Evolutionary conservation across 2,888 invertebrate species (phyloP), one percentile per base, ranked within the genome.

Genomic region (Nowickia ferox): DNA sequence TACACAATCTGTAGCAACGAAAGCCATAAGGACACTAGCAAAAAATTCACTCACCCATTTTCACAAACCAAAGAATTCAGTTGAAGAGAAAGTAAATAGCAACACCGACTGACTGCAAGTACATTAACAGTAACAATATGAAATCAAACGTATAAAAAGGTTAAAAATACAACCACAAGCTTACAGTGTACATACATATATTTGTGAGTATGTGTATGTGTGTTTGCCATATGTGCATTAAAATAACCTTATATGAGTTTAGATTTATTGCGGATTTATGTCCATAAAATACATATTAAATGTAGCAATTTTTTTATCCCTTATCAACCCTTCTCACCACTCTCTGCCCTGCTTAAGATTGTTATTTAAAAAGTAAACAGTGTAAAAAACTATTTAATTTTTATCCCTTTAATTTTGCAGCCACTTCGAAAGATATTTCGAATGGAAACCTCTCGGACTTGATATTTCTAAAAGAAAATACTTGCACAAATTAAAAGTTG

Each of bases 91-190:
- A 42, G 44, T 55, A n/a, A 40, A 40, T 19, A 63, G 59, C 46
- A 59, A 19, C 42, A 57, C 15, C 48, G 66, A 19, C 66, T 72
- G 42, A 77, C 48, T 75, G 42, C 6, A 38, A 72, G 53, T 80
- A 72, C 53, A 80, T 80, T 84, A 76, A 66, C 71, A 66, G 65
- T 72, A 76, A 76, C 63, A 76, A 76, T 61, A 75, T 84, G 68
- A 71, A 79, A 84, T 75, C 65, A 74, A 74, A 81, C 51, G 51
- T 42, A 74, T 40, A 80, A 80, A 78, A 84, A 72, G 68, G 68
- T 74, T 78, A 44, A 75, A 46, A 74, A 61, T 51, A 48, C 40
- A 46, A 61, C 30, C 10, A 55, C n/a, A 69, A 30, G 30, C 30
- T 30, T 13, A 57, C 13, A 40, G 40, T 13, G 38, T n/a, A 30